Evolutionary conservation across 2,888 invertebrate genomes (phyloP).

Genomic region (Listrodromus nycthemerus): DNA sequence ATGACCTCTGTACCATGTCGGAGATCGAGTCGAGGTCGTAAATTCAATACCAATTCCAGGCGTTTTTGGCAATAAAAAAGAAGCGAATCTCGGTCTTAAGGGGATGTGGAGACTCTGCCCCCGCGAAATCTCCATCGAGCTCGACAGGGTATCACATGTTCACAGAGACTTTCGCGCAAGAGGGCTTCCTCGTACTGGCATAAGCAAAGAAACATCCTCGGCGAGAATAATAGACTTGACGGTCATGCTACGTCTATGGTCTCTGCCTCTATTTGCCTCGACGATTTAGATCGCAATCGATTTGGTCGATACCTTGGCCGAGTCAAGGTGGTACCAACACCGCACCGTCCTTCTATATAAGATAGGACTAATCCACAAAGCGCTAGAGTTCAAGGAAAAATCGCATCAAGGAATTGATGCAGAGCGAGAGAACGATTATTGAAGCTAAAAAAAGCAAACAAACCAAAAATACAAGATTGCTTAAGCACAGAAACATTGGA

Average conservation of each 20-base stretch:
- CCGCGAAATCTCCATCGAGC: too few species aligned
- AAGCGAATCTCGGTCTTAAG: slow-evolving; percentile 14
- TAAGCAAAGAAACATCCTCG: slow-evolving; percentile 63
- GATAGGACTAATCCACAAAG: background rate
- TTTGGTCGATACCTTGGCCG: slow-evolving; percentile 74
- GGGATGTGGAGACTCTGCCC: too few species aligned
- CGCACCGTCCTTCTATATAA: background rate
- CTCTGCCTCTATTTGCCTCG: slow-evolving; percentile 42
- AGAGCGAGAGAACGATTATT: background rate
- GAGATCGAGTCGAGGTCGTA: slow-evolving; percentile 52
- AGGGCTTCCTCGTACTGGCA: slow-evolving; percentile 35
- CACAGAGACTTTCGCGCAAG: slow-evolving; percentile 21
- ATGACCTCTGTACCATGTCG: slow-evolving; percentile 46
- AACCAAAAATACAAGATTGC: background rate
- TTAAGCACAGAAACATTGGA: too few species aligned
- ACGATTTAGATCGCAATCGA: slow-evolving; percentile 75
- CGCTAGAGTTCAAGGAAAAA: background rate
- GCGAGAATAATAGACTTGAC: slow-evolving; percentile 70
- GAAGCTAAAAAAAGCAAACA: background rate
- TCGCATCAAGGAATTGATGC: slow-evolving; percentile 18
- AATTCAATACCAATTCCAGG: slow-evolving; percentile 43
- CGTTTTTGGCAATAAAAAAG: background rate
- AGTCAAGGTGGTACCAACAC: slow-evolving; percentile 76
- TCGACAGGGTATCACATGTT: background rate
- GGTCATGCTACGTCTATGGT: slow-evolving; percentile 71